These are phyloP conservation scores for Kryptopterus vitreolus DNA, from an alignment of 2,797 vertebrate species.

Conservation along the genomic window DNA sequence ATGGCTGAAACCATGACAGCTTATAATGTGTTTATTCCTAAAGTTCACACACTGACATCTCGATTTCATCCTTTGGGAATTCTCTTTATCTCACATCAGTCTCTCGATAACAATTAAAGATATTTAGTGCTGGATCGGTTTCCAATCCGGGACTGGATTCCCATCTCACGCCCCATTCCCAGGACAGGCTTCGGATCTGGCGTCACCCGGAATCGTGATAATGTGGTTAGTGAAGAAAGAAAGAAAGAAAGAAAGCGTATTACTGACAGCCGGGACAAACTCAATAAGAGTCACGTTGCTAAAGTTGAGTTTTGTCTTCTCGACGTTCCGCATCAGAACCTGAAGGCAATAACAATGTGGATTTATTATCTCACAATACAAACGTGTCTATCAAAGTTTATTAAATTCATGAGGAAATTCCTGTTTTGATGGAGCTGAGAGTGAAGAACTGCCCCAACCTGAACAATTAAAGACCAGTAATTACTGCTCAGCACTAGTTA, in stretches of 20 bases:
- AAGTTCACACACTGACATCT: too few relatives aligned
- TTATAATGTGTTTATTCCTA: too few relatives aligned
- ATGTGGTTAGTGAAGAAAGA: background rate
- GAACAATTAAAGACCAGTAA: too few relatives aligned
- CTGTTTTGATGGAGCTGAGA: background rate
- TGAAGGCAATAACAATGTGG: background rate
- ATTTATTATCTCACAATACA: too few relatives aligned
- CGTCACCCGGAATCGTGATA: background rate
- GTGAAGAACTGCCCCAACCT: too few relatives aligned
- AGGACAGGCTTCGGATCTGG: background rate
- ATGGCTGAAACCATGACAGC: too few relatives aligned
- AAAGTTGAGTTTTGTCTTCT: background rate
- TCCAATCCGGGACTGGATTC: background rate
- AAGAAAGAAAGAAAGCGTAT: background rate
- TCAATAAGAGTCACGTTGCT: background rate
- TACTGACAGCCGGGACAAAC: background rate
- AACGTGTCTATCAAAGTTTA: background rate
- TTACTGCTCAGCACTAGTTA: background rate
- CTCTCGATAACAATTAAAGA: slow-evolving; percentile 15
- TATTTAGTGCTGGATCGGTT: background rate
- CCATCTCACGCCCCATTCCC: background rate
- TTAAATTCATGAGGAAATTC: background rate
- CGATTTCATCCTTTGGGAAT: background rate
- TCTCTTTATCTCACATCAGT: background rate
- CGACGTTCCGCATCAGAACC: too few relatives aligned